A percentile compares a stretch with the other conserved stretches of the same genome.
Evolutionary conservation across 1,140 invertebrate species (phyloP).

Genomic region (Brachionus manjavacas): DNA sequence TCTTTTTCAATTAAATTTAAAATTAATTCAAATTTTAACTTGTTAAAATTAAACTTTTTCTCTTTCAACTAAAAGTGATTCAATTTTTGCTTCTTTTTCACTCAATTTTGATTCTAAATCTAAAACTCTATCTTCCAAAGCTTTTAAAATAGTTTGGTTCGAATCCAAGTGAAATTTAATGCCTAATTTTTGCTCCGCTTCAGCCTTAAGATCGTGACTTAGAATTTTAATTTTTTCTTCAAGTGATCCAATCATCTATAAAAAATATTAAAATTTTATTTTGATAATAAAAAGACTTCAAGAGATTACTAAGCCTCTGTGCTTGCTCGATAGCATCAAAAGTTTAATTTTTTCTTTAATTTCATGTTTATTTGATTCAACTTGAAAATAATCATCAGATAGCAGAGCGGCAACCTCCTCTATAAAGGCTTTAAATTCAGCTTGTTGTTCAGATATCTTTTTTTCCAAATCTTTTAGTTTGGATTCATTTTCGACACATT

Average conservation of each 20-base stretch:
- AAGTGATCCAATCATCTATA: neutral
- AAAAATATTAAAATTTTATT: constrained; percentile 12
- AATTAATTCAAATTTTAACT: neutral
- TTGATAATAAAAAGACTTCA: neutral
- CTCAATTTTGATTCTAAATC: neutral
- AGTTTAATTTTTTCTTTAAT: constrained; percentile 48
- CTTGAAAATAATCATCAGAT: constrained; percentile 45
- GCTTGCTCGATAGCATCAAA: constrained; percentile 35
- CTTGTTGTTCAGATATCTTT: constrained; percentile 44
- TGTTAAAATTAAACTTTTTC: neutral
- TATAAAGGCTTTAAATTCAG: constrained; percentile 48
- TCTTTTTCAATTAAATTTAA: neutral
- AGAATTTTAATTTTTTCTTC: neutral
- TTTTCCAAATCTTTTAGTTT: constrained; percentile 40
- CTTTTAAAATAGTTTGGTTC: neutral
- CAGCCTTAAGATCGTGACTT: neutral
- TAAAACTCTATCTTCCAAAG: neutral
- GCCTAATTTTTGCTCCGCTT: neutral
- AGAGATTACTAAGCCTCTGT: constrained; percentile 27
- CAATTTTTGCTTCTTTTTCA: neutral
- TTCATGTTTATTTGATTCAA: constrained; percentile 49
- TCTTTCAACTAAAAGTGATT: neutral
- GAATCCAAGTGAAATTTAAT: neutral
- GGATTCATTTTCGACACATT: constrained; percentile 44
- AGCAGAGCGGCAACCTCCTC: constrained; percentile 51